A percentile compares a stretch with the other conserved stretches of the same genome.
Conservation (phyloP, 2,113 vertebrate species). For the Poeciliopsis turrubarensis region DNA sequence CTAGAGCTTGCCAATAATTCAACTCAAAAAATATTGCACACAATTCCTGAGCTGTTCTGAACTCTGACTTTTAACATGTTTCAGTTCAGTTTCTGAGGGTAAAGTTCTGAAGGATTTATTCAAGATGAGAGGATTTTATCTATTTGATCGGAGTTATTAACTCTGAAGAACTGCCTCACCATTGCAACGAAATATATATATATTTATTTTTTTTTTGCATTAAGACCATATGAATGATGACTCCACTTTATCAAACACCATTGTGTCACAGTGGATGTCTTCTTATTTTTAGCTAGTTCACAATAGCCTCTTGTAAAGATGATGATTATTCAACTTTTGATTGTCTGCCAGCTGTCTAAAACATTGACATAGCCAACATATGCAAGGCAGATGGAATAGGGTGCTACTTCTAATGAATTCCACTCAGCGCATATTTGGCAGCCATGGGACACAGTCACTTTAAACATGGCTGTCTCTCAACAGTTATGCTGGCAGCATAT, state of each 20-base stretch:
- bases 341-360: conserved; percentile 25
- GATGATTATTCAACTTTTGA: conserved; percentile 23
- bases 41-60: conserved; percentile 2
- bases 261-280: not conserved
- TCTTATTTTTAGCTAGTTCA: not conserved
- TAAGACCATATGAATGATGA: too few species aligned
- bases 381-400: conserved; percentile 51
- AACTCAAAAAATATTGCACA: conserved; percentile 22
- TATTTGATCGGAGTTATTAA: not conserved
- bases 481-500: conserved; percentile 58
- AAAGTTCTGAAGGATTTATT: not conserved
- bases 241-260: not conserved
- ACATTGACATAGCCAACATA: conserved; percentile 13
- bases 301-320: not conserved
- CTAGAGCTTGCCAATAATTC: conserved; percentile 24
- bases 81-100: not conserved
- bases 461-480: conserved; percentile 52
- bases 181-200: not conserved
- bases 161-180: not conserved
- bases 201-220: too few species aligned
- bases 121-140: not conserved
- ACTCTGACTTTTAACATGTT: not conserved
- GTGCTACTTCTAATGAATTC: conserved; percentile 60
- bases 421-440: conserved; percentile 56
- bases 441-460: conserved; percentile 31